Evolutionary conservation across 2,888 invertebrate genomes (phyloP), one percentile per base, ranked within the genome.

Genomic region (Orthosia gracilis): DNA sequence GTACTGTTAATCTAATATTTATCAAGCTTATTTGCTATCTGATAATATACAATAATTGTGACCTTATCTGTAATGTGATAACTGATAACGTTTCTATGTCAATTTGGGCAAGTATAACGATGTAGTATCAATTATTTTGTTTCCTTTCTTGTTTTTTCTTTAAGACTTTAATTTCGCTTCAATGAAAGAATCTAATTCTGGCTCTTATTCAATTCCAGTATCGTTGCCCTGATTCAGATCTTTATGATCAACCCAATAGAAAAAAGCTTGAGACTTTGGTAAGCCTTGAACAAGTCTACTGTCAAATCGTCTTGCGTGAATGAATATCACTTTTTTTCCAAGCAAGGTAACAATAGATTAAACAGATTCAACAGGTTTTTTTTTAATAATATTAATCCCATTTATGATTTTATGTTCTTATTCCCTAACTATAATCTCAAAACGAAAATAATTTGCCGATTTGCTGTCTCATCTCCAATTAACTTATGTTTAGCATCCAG

Each of bases 1-100:
- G 31, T 18, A 76, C 55, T 55, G 54, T 66, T 76, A 69, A 81
- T 81, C 67, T 52, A 73, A 82, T 65, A 69, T 77, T 82, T 84
- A 77, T 84, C 65, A 54, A 55, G 40, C 21, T 11, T 67, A 68
- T 72, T 77, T 26, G 59, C 31, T 74, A 69, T 73, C 71, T 61
- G 82, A 85, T 85, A 63, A 54, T 21, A 13, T 21, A 63, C 21
- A 72, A 77, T 67, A 57, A 83, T 72, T 68, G 58, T 52, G 12
- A 9, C 17, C 12, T 64, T 70, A 81, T 77, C 73, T 63, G 0
- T 52, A 13, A 31, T 0, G 12, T 71, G 80, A 83, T 79, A 80
- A 52, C 23, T 66, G 73, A 83, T 79, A 80, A 52, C 23, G 49
- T 52, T 63, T 64, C 9, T 68, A 52, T 78, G 57, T 70, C 65